Conservation (phyloP, 37 sponge, comb jelly and placozoan species). For the Amphimedon queenslandica region DNA sequence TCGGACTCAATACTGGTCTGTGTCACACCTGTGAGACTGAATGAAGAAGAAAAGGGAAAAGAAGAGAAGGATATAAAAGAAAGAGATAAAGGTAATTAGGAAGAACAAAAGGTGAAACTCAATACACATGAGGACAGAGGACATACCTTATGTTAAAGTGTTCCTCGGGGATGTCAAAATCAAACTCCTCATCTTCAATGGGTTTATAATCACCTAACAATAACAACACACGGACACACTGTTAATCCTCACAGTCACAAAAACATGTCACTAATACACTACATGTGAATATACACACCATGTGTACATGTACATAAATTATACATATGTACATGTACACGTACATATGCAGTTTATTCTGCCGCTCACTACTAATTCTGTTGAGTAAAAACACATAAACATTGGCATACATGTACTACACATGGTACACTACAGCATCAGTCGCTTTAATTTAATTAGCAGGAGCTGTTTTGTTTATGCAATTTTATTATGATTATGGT, state of each 20-base stretch:
- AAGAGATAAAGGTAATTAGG: neutral
- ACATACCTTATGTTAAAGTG: conserved; percentile 15
- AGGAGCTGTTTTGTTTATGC: no score
- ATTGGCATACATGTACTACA: no score
- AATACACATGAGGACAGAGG: neutral
- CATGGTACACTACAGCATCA: no score
- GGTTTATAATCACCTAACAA: conserved; percentile 12
- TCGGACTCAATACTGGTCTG: neutral
- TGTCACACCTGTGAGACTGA: no score
- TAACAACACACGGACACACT: no score
- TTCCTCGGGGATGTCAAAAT: conserved; percentile 20
- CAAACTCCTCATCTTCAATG: conserved; percentile 38
- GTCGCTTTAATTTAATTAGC: no score
- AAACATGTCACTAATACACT: neutral
- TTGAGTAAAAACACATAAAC: no score
- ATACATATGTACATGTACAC: neutral
- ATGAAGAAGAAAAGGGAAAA: neutral
- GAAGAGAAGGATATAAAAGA: neutral
- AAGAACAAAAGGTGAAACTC: neutral
- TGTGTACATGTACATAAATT: neutral
- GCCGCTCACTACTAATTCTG: no score
- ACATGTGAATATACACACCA: neutral
- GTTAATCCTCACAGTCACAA: no score
- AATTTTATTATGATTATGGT: no score
- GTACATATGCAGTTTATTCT: neutral